Conservation (phyloP, 2,113 vertebrate species). For the Anguilla rostrata region DNA sequence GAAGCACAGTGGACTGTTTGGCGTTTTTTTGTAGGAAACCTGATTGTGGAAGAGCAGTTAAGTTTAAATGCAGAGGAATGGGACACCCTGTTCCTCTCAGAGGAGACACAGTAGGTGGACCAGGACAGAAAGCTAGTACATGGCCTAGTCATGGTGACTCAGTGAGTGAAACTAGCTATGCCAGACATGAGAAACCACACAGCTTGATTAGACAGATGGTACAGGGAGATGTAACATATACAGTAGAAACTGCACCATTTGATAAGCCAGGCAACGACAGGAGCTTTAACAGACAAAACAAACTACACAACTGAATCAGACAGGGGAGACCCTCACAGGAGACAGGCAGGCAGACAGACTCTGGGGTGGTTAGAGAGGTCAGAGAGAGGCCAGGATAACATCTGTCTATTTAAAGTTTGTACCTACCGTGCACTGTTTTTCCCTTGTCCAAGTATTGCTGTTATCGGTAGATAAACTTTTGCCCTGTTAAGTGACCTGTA, state of each 20-base stretch:
- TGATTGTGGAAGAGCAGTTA: background rate
- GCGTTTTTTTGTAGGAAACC: too few species aligned
- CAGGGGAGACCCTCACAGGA: background rate
- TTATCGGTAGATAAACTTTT: background rate
- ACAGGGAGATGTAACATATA: background rate
- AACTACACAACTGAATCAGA: background rate
- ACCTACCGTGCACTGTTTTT: background rate
- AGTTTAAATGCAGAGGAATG: background rate
- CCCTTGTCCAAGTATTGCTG: background rate
- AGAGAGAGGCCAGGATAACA: background rate
- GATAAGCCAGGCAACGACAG: background rate
- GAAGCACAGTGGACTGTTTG: background rate
- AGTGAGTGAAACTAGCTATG: background rate
- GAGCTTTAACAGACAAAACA: background rate
- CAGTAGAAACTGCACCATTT: background rate
- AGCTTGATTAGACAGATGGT: background rate
- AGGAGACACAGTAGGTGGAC: too few species aligned
- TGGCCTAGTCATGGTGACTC: background rate
- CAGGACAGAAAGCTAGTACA: too few species aligned
- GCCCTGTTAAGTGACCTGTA: background rate
- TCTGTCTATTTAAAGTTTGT: background rate
- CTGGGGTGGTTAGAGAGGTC: background rate
- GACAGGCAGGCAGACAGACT: background rate
- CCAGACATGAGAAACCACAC: background rate
- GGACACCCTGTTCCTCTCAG: background rate